Percentiles rank a stretch among this genome's conserved stretches.
phyloP scores from a whole-genome alignment of 2,797 vertebrate species.

The Chanos chanos region DNA sequence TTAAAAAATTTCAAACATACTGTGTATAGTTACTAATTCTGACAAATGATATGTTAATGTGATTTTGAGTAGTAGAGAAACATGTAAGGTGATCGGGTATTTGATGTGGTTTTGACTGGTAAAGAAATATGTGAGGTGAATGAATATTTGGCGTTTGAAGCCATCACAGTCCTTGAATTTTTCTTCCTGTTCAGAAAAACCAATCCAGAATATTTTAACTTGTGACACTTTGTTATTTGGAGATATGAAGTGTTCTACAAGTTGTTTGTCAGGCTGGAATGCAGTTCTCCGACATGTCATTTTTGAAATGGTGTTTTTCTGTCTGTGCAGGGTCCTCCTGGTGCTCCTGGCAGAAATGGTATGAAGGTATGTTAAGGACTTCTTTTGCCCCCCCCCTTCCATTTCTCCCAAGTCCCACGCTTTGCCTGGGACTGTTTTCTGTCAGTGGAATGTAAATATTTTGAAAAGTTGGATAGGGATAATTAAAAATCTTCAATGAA shows the following conservation, averaged over 20 bases:
- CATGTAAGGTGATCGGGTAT: neutral
- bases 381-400: conserved; percentile 13
- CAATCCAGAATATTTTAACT: neutral
- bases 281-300: conserved; percentile 1
- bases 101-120: neutral
- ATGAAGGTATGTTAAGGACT: conserved; percentile 80
- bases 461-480: conserved; percentile 29
- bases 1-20: too few species aligned
- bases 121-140: conserved; percentile 13
- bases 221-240: conserved; percentile 1
- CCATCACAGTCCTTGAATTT: too few species aligned
- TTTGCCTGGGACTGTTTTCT: conserved; percentile 11
- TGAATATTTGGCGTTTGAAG: too few species aligned
- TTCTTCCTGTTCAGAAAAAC: neutral
- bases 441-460: conserved; percentile 33
- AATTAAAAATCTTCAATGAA: conserved; percentile 26
- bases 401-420: conserved; percentile 1
- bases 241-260: too few species aligned
- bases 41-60: neutral
- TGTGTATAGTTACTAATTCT: too few species aligned
- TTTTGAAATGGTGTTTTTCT: conserved; percentile 17
- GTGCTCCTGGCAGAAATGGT: conserved; percentile 88
- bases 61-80: neutral
- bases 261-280: neutral
- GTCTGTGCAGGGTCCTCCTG: conserved; percentile 78